Evolutionary conservation across 2,113 vertebrate species (phyloP).

Genomic region (Tretioscincus oriximinensis): DNA sequence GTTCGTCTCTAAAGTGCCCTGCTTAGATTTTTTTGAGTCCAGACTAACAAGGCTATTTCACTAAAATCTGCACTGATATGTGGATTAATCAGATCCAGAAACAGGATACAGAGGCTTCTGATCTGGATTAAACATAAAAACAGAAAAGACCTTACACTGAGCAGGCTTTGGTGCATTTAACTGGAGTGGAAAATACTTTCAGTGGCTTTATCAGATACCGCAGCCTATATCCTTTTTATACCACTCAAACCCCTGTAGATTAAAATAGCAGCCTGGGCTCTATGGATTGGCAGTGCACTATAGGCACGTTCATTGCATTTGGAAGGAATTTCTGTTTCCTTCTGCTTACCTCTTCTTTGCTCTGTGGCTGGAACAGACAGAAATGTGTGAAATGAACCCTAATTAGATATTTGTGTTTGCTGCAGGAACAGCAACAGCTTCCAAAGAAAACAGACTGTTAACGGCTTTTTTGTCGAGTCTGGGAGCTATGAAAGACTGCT

Average conservation of each 20-base stretch:
- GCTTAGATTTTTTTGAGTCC: too few species aligned
- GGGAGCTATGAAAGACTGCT: neutral
- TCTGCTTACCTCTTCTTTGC: neutral
- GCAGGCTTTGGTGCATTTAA: too few species aligned
- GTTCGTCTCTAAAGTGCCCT: too few species aligned
- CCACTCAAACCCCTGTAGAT: neutral
- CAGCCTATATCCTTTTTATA: neutral
- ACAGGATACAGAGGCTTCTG: too few species aligned
- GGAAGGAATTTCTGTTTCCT: neutral
- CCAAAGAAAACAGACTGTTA: neutral
- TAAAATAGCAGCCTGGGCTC: too few species aligned
- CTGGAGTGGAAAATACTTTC: too few species aligned
- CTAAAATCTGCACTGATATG: too few species aligned
- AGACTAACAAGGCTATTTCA: too few species aligned
- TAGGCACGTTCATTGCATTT: neutral
- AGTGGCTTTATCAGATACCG: too few species aligned
- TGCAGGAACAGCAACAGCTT: neutral
- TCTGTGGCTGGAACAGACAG: neutral
- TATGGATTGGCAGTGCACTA: neutral
- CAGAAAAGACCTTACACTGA: too few species aligned
- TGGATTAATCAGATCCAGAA: too few species aligned
- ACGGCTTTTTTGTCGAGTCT: neutral
- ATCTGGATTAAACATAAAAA: too few species aligned
- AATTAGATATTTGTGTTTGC: neutral
- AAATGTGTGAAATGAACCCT: neutral